phyloP scores from a whole-genome alignment of 2,113 vertebrate species.

The Pimephales promelas region DNA sequence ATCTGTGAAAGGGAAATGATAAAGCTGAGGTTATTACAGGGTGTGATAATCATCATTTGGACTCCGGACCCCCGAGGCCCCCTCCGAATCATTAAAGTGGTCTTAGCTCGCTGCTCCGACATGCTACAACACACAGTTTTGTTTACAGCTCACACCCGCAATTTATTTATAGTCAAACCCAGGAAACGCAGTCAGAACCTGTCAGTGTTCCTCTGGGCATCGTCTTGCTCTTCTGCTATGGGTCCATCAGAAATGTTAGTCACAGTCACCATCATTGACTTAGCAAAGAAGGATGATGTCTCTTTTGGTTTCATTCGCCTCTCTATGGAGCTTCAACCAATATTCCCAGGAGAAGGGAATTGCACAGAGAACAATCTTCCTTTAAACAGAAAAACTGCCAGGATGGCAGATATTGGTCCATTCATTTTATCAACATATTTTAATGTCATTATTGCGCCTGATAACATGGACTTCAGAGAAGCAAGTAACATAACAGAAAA shows the following conservation, averaged over 20 bases:
- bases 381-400: not conserved
- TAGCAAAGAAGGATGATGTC: not conserved
- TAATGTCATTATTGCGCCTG: too few species aligned
- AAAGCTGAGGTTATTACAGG: conserved; percentile 43
- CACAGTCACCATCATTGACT: not conserved
- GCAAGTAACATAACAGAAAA: not conserved
- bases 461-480: not conserved
- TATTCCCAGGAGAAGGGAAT: not conserved
- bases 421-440: not conserved
- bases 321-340: conserved; percentile 1
- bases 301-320: not conserved
- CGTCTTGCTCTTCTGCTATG: not conserved
- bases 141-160: conserved; percentile 2
- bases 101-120: conserved; percentile 43
- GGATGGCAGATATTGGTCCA: not conserved
- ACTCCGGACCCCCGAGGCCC: conserved; percentile 10
- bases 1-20: conserved; percentile 1
- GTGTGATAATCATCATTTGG: conserved; percentile 56
- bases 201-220: not conserved
- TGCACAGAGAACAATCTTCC: not conserved
- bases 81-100: conserved; percentile 41
- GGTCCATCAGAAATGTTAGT: not conserved
- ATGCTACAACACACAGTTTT: conserved; percentile 39
- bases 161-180: conserved; percentile 23
- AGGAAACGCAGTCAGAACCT: conserved; percentile 22